Base-by-base conservation (phyloP, 2,797 vertebrate species). In the Danionella dracula region DNA sequence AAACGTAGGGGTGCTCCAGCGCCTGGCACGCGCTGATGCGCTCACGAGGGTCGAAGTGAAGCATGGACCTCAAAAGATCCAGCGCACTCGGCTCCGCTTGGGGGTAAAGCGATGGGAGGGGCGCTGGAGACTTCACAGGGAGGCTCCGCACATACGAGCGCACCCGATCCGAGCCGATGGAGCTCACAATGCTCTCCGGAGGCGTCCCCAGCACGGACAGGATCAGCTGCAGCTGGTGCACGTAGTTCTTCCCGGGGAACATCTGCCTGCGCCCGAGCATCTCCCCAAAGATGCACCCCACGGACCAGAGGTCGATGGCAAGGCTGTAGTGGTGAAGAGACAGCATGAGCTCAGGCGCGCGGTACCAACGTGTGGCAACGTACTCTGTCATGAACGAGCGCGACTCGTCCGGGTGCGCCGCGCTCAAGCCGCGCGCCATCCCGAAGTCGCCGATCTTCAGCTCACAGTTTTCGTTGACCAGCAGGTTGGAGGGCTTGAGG, bases 381-480 rank as follows among this genome's bases (percentile, higher is more conserved):
- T 96, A 97, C 68, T 97, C 94, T 0, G 94, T 96, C 76, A 97
- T 76, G 76, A 97, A 97, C 4, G 93, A 90, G 1, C 93, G 89
- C 65, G 94, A 93, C 56, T 94, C 92, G 77, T 93, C 93, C 0
- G 92, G 92, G 41, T 96, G 93, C 0, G 94, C 84, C 1, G 95
- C 94, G 37, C 92, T 93, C n/a, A 96, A 85, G 61, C 93, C 94
- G 4, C 93, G 82, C 0, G 94, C 94, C 82, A 96, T 88, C 65
- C 94, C 94, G 63, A 97, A 96, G 40, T 97, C 94, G 74, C 94
- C 95, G 86, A 96, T 94, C 90, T 97, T 97, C 69, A 97, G 92
- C 87, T 96, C 94, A 34, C 94, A 96, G 73, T 92, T 96, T 88
- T 94, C 95, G 81, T 96, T 97, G 80, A 97, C 93, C 81, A 97